Evolutionary conservation across 2,113 vertebrate species (phyloP).

Genomic region (Azemiops feae): DNA sequence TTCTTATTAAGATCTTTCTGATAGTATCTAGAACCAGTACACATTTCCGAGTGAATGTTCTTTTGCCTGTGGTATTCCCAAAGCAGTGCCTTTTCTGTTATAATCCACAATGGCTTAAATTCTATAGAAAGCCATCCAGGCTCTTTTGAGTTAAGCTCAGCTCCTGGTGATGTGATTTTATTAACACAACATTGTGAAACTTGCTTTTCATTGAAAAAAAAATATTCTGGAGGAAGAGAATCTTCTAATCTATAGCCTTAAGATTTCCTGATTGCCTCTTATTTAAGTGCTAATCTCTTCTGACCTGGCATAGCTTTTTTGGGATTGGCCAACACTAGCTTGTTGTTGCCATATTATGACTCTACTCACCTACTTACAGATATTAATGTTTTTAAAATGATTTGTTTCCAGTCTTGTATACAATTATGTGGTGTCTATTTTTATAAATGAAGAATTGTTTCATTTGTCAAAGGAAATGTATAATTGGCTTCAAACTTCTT

Average conservation of each 20-base stretch:
- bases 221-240: not conserved
- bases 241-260: not conserved
- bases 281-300: not conserved
- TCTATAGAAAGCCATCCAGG: not conserved
- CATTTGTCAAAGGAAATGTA: not conserved
- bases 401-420: not conserved
- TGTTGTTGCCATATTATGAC: not conserved
- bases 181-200: not conserved
- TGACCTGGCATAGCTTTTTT: not conserved
- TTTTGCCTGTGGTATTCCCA: not conserved
- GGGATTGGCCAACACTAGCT: not conserved
- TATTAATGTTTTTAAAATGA: not conserved
- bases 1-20: not conserved
- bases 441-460: not conserved
- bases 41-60: not conserved
- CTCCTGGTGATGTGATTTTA: not conserved
- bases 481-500: not conserved
- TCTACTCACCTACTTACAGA: not conserved
- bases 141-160: not conserved
- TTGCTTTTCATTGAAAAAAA: not conserved
- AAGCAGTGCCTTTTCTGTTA: conserved; percentile 12
- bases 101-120: not conserved
- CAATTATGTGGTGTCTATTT: not conserved
- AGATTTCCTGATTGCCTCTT: not conserved
- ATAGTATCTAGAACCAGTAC: not conserved